Percentiles rank a stretch among this genome's conserved stretches.
phyloP scores from a whole-genome alignment of 64 coral and sea anemone genomes.

The Trachythela sp. region DNA sequence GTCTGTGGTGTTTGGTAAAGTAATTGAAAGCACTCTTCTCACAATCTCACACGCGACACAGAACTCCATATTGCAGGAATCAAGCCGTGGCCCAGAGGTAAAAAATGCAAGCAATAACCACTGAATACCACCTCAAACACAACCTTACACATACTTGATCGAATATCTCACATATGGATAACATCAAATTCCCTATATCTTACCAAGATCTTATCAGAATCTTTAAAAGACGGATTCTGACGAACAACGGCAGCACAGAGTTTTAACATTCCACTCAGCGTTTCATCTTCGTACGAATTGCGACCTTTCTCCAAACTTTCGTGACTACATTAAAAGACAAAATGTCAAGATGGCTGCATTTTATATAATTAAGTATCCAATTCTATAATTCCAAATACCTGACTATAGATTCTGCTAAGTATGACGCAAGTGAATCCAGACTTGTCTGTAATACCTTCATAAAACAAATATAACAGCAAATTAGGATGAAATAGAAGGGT shows the following conservation, averaged over 20 bases:
- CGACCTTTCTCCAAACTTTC: slow-evolving; percentile 47
- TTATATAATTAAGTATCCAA: not conserved
- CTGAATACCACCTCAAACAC: no score
- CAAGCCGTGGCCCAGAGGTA: no score
- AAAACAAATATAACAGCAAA: not conserved
- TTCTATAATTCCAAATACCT: slow-evolving; percentile 13
- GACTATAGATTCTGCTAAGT: slow-evolving; percentile 74
- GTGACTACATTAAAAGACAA: slow-evolving; percentile 27
- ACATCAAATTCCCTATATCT: slow-evolving; percentile 28
- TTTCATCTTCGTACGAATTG: slow-evolving; percentile 53
- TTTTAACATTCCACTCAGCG: slow-evolving; percentile 77
- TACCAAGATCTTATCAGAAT: slow-evolving; percentile 71
- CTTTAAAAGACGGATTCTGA: slow-evolving; percentile 87
- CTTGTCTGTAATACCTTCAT: slow-evolving; percentile 51
- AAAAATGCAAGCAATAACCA: no score
- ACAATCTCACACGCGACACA: no score
- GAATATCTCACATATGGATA: not conserved
- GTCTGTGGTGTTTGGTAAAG: no score
- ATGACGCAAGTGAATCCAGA: slow-evolving; percentile 76
- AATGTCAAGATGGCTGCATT: not conserved
- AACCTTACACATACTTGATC: no score
- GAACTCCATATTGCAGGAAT: no score
- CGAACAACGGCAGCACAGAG: slow-evolving; percentile 91
- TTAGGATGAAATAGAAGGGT: no score
- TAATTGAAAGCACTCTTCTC: no score